Evolutionary conservation across 2,797 vertebrate genomes (phyloP).

Genomic region (Sebastes variabilis): DNA sequence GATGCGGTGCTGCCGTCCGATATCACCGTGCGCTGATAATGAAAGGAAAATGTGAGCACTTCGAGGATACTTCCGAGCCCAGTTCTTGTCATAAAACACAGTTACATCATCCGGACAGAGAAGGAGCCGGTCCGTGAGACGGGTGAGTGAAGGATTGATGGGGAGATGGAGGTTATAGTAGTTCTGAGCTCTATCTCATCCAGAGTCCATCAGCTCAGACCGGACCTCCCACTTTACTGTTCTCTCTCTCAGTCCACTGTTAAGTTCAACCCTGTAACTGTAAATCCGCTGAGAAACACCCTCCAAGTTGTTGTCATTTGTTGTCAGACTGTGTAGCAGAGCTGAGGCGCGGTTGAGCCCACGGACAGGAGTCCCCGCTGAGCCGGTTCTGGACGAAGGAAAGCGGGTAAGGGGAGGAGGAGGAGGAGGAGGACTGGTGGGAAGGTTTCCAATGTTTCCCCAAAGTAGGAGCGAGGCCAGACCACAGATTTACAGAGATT

Average conservation of each 20-base stretch:
- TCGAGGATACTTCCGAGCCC: slow-evolving; percentile 24
- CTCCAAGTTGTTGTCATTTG: slow-evolving; percentile 52
- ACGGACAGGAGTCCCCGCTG: slow-evolving; percentile 70
- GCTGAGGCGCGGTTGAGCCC: slow-evolving; percentile 64
- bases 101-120: slow-evolving; percentile 74
- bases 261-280: slow-evolving; percentile 41
- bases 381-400: slow-evolving; percentile 60
- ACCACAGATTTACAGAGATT: slow-evolving; percentile 38
- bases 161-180: slow-evolving; percentile 37
- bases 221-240: slow-evolving; percentile 68
- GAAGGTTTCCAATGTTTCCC: slow-evolving; percentile 60
- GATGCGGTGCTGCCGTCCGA: slow-evolving; percentile 11
- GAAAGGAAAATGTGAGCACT: slow-evolving; percentile 7
- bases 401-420: slow-evolving; percentile 27
- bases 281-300: slow-evolving; percentile 41
- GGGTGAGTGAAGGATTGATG: slow-evolving; percentile 51
- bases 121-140: slow-evolving; percentile 32
- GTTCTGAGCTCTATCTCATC: slow-evolving; percentile 67
- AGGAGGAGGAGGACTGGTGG: slow-evolving; percentile 24
- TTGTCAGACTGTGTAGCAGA: slow-evolving; percentile 46
- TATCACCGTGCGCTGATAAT: slow-evolving; percentile 16
- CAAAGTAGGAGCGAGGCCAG: slow-evolving; percentile 38
- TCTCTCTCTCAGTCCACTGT: slow-evolving; percentile 28
- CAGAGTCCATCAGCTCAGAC: slow-evolving; percentile 64
- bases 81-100: slow-evolving; percentile 47